A percentile compares a stretch with the other conserved stretches of the same genome.
These are phyloP conservation scores for Microcebus ravelobensis DNA, from an alignment of 2,113 vertebrate genomes.

Conservation along the genomic window DNA sequence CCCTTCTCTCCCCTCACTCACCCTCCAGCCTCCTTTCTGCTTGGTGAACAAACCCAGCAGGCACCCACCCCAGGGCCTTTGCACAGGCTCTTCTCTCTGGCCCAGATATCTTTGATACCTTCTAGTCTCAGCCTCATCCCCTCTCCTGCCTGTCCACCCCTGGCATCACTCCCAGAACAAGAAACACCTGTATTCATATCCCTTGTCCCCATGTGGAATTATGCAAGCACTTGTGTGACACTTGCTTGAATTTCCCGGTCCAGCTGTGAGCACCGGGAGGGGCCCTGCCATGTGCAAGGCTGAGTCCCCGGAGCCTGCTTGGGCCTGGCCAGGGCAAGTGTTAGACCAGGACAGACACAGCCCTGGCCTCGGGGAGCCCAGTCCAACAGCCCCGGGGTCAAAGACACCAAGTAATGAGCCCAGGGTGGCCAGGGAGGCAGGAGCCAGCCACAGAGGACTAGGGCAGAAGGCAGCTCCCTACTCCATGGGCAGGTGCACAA, in stretches of 20 bases:
- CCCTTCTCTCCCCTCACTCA: accelerated
- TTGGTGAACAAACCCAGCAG: background rate
- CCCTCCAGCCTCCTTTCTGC: background rate
- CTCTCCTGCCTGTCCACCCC: no score
- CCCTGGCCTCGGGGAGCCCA: background rate
- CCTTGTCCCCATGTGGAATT: background rate
- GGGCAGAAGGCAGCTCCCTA: no score
- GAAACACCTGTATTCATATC: accelerated
- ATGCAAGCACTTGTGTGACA: accelerated
- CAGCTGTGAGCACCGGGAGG: background rate
- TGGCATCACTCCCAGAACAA: background rate
- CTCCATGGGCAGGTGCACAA: background rate
- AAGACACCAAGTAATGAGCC: background rate
- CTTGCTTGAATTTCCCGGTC: background rate
- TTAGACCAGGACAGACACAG: background rate
- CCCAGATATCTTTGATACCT: background rate
- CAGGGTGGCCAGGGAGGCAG: background rate
- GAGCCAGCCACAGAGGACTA: background rate
- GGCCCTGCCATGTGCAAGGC: no score
- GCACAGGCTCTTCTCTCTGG: background rate
- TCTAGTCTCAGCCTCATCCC: background rate
- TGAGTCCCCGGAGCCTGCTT: background rate
- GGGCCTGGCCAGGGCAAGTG: no score
- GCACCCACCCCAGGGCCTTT: background rate
- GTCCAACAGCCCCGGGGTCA: background rate